These are phyloP conservation scores for Syrmaticus mikado DNA, from an alignment of 2,113 vertebrate genomes.

Conservation along the genomic window DNA sequence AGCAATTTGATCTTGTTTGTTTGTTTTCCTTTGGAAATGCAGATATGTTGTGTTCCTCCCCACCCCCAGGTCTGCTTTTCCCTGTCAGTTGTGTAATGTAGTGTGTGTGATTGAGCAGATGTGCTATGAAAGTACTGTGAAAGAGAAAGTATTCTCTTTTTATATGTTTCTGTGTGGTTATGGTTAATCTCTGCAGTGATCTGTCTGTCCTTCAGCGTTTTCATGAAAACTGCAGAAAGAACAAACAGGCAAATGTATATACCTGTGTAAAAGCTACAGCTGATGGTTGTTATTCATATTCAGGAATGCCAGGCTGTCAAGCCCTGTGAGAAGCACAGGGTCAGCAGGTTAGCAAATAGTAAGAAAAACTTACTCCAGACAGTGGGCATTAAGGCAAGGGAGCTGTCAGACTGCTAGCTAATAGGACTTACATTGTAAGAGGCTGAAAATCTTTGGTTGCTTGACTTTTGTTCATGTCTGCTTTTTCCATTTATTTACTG, in stretches of 20 bases:
- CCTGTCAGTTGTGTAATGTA: background rate
- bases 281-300: background rate
- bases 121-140: background rate
- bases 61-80: background rate
- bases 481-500: background rate
- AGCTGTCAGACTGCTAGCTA: background rate
- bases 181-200: background rate
- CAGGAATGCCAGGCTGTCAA: background rate
- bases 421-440: background rate
- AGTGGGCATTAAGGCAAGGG: background rate
- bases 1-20: background rate
- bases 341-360: background rate
- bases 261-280: background rate
- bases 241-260: background rate
- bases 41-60: background rate
- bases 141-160: background rate
- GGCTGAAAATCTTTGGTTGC: background rate
- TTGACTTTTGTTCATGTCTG: background rate
- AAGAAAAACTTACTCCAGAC: background rate
- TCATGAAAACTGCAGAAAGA: background rate
- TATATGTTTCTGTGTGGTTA: background rate
- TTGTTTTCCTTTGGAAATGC: background rate
- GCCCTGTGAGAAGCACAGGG: background rate
- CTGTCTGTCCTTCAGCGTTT: background rate
- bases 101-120: background rate